Percentiles rank a stretch among this genome's conserved stretches.
Conservation (phyloP, 2,888 invertebrate species). For the Diplazon laetatorius region DNA sequence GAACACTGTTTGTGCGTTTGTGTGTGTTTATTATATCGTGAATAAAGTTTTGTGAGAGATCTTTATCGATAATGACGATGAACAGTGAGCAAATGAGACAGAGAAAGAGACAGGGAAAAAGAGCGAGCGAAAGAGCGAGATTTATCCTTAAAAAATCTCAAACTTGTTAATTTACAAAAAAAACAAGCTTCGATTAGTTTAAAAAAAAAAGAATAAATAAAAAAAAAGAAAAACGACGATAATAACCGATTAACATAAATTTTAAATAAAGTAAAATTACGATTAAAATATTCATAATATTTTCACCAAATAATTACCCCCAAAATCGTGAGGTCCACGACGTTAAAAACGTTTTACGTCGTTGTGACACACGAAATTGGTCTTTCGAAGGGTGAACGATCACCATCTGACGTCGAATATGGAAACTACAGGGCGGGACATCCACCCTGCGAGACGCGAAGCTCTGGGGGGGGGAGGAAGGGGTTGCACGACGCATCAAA, state of each 20-base stretch:
- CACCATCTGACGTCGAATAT: conserved; percentile 39
- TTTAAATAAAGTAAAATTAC: neutral
- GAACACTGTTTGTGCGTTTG: conserved; percentile 28
- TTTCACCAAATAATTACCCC: conserved; percentile 9
- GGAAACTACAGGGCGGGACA: conserved; percentile 27
- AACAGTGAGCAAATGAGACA: no score
- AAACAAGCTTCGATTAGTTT: no score
- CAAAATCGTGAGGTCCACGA: conserved; percentile 2
- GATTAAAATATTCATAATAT: conserved; percentile 7
- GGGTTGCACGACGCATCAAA: conserved; percentile 26
- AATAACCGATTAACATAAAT: neutral
- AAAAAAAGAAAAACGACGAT: no score
- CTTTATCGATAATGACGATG: conserved; percentile 21
- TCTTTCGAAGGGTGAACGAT: conserved; percentile 31
- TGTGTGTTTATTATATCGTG: conserved; percentile 10
- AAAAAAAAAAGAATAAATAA: no score
- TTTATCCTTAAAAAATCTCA: neutral
- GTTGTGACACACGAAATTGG: no score
- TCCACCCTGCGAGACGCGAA: conserved; percentile 11
- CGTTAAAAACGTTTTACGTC: neutral
- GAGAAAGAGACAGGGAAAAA: no score
- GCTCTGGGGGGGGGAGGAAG: neutral
- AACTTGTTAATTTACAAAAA: neutral
- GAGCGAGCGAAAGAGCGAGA: conserved; percentile 35
- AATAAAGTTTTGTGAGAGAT: conserved; percentile 11